phyloP scores from a whole-genome alignment of 2,888 invertebrate species.

The Pseudoips prasinana region DNA sequence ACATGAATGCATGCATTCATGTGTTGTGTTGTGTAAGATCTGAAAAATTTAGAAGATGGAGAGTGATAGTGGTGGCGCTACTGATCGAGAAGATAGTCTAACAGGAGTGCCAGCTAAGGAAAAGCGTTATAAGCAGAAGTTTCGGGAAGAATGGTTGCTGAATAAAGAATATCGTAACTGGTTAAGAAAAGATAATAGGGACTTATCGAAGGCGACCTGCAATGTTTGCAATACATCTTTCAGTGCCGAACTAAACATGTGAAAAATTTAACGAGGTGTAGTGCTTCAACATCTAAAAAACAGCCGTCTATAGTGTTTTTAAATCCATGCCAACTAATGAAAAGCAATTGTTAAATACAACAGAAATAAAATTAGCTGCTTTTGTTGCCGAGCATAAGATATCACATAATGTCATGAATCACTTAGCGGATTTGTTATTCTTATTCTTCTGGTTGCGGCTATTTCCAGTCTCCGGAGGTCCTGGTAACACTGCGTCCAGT shows the following conservation, averaged over 20 bases:
- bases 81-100: conserved; percentile 1
- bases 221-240: not conserved
- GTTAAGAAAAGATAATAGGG: not conserved
- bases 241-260: not conserved
- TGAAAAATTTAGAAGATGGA: not conserved
- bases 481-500: too few relatives aligned
- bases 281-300: not conserved
- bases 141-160: not conserved
- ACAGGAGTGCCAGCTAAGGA: not conserved
- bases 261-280: not conserved
- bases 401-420: conserved; percentile 3
- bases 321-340: not conserved
- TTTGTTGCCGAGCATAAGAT: conserved; percentile 10
- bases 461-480: too few relatives aligned
- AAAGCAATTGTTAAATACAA: conserved; percentile 1
- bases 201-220: not conserved
- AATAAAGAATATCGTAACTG: not conserved
- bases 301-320: not conserved
- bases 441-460: too few relatives aligned
- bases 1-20: too few relatives aligned
- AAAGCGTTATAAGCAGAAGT: conserved; percentile 1
- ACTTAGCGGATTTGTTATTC: conserved; percentile 2
- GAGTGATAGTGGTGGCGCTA: not conserved
- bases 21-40: too few relatives aligned
- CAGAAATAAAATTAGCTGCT: conserved; percentile 9